phyloP scores from a whole-genome alignment of 2,797 vertebrate species.

The Eidolon dupreanum region DNA sequence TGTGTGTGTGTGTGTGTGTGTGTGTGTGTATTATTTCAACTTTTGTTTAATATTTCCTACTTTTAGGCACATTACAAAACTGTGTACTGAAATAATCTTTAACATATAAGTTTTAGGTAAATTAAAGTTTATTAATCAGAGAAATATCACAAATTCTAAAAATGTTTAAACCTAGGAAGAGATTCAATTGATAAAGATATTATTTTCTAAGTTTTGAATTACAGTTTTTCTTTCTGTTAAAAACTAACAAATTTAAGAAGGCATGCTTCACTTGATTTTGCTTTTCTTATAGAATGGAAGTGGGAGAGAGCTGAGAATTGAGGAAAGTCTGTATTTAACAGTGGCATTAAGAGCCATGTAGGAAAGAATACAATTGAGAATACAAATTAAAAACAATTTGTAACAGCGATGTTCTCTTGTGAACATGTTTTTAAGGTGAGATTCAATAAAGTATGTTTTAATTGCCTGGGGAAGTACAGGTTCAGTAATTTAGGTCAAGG shows the following conservation, averaged over 20 bases:
- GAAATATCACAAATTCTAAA: neutral
- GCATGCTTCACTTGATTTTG: neutral
- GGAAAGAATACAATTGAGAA: neutral
- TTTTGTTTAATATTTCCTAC: neutral
- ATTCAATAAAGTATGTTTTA: neutral
- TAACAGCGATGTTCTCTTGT: neutral
- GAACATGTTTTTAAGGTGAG: neutral
- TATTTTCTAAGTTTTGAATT: neutral
- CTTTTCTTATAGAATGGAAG: neutral
- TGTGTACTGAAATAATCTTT: neutral
- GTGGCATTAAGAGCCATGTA: neutral
- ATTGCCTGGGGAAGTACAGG: neutral
- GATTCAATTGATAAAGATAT: neutral
- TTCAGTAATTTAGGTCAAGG: neutral
- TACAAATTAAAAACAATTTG: neutral
- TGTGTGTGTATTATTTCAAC: neutral
- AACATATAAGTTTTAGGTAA: neutral
- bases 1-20: neutral
- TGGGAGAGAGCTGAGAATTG: neutral
- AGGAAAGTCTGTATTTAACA: neutral
- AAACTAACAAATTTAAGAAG: neutral
- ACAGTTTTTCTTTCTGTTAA: neutral
- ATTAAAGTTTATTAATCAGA: neutral
- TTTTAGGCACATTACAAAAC: neutral
- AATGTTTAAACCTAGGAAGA: neutral